Evolutionary conservation across 2,113 vertebrate species (phyloP).

Genomic region (Accipiter virgatus): DNA sequence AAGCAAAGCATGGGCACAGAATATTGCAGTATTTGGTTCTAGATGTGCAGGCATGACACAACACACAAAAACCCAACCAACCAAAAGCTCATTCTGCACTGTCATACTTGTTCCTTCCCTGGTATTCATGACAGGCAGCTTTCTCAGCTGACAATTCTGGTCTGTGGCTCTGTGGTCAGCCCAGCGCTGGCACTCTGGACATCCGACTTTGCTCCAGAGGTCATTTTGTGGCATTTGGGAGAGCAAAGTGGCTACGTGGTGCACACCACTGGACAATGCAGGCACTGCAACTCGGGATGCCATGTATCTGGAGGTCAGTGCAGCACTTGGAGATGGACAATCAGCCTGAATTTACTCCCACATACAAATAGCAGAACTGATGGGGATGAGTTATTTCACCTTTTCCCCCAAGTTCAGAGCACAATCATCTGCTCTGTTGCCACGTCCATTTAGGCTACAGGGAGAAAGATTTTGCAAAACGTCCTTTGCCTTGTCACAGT

Average conservation of each 20-base stretch:
- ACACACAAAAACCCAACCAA: background rate
- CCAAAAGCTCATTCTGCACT: background rate
- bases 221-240: background rate
- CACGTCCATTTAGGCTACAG: background rate
- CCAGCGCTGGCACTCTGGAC: background rate
- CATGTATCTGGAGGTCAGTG: background rate
- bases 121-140: background rate
- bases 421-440: background rate
- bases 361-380: background rate
- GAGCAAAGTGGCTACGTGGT: fast-evolving
- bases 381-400: background rate
- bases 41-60: background rate
- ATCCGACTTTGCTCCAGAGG: fast-evolving
- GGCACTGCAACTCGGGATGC: background rate
- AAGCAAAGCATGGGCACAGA: background rate
- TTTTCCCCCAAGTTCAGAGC: background rate
- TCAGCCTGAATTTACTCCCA: background rate
- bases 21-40: background rate
- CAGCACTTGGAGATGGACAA: background rate
- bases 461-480: background rate
- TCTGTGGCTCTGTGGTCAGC: background rate
- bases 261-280: background rate
- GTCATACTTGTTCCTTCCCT: background rate
- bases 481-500: background rate
- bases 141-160: background rate